A percentile compares a stretch with the other conserved stretches of the same genome.
phyloP scores from a whole-genome alignment of 2,888 invertebrate species.

The Erebia epiphron region DNA sequence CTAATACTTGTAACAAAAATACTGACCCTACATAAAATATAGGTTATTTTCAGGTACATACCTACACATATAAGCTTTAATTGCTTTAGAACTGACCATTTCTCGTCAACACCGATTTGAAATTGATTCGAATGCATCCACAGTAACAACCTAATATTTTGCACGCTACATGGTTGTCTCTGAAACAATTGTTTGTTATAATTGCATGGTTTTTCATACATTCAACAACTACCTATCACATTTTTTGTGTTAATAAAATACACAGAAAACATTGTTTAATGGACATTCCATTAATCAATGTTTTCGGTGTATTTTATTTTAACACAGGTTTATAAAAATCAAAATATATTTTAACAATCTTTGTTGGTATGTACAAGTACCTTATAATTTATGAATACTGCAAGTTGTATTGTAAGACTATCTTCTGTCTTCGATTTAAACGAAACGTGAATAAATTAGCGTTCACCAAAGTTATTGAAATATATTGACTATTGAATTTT shows the following conservation, averaged over 20 bases:
- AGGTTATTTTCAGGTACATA: constrained; percentile 18
- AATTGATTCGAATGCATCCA: constrained; percentile 61
- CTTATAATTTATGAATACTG: no score
- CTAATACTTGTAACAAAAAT: neutral
- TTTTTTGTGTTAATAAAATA: neutral
- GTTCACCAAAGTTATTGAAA: no score
- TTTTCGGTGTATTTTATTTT: neutral
- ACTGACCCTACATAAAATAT: neutral
- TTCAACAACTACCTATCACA: neutral
- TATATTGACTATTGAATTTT: no score
- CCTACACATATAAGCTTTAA: constrained; percentile 51
- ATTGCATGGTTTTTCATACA: constrained; percentile 15
- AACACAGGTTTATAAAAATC: no score
- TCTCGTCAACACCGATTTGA: constrained; percentile 67
- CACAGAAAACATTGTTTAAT: no score
- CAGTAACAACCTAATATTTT: constrained; percentile 29
- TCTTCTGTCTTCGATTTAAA: no score
- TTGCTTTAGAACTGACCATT: constrained; percentile 65
- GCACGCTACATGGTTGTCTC: constrained; percentile 29
- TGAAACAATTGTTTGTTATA: constrained; percentile 13
- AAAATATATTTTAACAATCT: no score
- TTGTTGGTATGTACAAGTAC: no score
- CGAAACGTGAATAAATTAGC: no score
- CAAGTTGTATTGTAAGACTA: no score
- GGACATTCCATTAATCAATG: neutral